Base-by-base conservation (phyloP, 1,140 invertebrate genomes). In the Drosophila arawakana region DNA sequence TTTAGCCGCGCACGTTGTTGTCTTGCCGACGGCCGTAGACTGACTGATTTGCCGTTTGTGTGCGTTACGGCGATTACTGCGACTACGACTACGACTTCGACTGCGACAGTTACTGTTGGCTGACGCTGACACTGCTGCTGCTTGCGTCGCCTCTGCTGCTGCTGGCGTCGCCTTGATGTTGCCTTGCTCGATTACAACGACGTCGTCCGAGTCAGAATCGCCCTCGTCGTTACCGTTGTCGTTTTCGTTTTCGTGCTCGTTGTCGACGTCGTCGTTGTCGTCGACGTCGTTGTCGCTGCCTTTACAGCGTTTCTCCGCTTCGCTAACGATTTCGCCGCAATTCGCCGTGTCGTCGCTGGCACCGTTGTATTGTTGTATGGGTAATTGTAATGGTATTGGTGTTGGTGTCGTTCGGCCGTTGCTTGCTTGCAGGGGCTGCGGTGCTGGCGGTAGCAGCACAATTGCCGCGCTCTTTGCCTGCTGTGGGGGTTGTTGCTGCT, bases 1-100 rank as follows among this genome's bases (percentile, higher is more conserved):
- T 90, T 89, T 89, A 84, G 84, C 84, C 73, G 90, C 85, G 76
- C 89, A 90, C 90, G 90, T 91, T 91, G 86, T 89, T 91, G 81
- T 86, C 90, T 91, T 91, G 70, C 80, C 91, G 90, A 91, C 86
- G 90, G 90, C 90, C 88, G 81, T 74, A 73, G 83, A 91, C 79
- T 90, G 90, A 91, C 81, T 91, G 88, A 90, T 91, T 91, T 91
- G 84, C 47, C 77, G 84, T 57, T 76, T 88, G 65, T 80, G 82
- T 66, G 76, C 65, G 73, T 74, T 86, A 47, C 82, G 83, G 78
- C 85, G 82, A 72, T 73, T 72, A 68, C 58, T 88, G 65, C 69
- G 72, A 66, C 67, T 76, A 21, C 73, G 62, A 47, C 47, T 73
- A 54, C 44, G 68, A 43, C 76, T 75, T 21, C 44, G 69, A 50